Percentiles rank a stretch among this genome's conserved stretches.
These are phyloP conservation scores for Halcyon senegalensis DNA, from an alignment of 2,113 vertebrate species.

Conservation along the genomic window DNA sequence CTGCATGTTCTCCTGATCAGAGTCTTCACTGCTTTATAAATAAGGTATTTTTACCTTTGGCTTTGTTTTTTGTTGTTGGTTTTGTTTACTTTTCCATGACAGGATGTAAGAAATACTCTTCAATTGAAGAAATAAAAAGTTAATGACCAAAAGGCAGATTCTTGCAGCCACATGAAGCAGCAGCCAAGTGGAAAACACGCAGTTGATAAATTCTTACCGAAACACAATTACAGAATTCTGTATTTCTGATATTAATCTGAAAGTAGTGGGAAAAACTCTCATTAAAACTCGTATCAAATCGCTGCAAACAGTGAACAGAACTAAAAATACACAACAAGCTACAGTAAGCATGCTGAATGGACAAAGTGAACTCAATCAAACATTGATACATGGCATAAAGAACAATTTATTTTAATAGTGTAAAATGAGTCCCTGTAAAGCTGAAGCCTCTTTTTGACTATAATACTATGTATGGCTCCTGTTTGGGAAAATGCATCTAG, in stretches of 20 bases:
- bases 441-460: neutral
- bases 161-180: neutral
- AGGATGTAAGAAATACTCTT: neutral
- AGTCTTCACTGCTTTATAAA: neutral
- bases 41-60: neutral
- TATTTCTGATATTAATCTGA: neutral
- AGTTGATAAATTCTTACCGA: neutral
- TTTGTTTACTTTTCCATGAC: neutral
- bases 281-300: neutral
- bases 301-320: neutral
- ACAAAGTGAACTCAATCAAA: neutral
- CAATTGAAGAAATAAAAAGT: neutral
- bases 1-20: neutral
- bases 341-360: neutral
- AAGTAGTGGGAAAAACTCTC: neutral
- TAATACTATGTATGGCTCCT: neutral
- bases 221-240: neutral
- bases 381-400: neutral
- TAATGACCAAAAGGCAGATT: neutral
- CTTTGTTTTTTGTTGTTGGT: neutral
- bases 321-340: neutral
- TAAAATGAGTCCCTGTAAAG: neutral
- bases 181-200: neutral
- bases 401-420: neutral
- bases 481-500: neutral